Percentiles rank a stretch among this genome's conserved stretches.
Evolutionary conservation across 1,140 invertebrate genomes (phyloP).

Genomic region (Pteromalus puparum): DNA sequence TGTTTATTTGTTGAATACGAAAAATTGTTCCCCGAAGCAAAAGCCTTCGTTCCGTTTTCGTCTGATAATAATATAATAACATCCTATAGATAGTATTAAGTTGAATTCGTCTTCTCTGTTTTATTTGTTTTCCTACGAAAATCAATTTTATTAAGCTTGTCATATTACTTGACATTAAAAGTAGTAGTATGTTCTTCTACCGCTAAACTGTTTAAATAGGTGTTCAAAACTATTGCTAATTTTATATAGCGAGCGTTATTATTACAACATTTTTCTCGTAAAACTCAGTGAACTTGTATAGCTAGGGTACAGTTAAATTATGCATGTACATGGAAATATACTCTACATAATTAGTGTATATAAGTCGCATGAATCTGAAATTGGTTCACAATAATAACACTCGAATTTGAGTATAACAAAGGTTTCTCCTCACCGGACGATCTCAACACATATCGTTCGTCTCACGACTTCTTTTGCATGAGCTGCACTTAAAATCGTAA

Average conservation of each 20-base stretch:
- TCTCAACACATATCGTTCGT: too few relatives aligned
- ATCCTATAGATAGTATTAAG: not conserved
- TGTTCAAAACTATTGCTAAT: conserved; percentile 20
- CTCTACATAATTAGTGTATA: not conserved
- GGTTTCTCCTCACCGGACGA: too few relatives aligned
- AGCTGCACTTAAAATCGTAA: too few relatives aligned
- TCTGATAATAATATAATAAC: not conserved
- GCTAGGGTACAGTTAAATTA: not conserved
- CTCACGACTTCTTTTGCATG: too few relatives aligned
- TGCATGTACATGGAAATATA: not conserved
- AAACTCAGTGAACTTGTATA: not conserved
- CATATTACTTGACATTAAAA: conserved; percentile 10
- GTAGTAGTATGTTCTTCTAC: not conserved
- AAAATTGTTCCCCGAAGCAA: conserved; percentile 38
- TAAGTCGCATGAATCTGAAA: not conserved
- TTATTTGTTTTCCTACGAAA: not conserved
- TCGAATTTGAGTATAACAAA: too few relatives aligned
- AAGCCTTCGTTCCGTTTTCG: conserved; percentile 25
- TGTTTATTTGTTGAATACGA: conserved; percentile 10
- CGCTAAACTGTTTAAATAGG: not conserved
- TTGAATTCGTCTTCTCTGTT: not conserved
- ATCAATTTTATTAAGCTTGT: not conserved
- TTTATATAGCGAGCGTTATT: not conserved
- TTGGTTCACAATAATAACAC: too few relatives aligned
- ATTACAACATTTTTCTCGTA: not conserved